Base-by-base conservation (phyloP, 2,113 vertebrate genomes). In the Tenebrosternarchus preto region DNA sequence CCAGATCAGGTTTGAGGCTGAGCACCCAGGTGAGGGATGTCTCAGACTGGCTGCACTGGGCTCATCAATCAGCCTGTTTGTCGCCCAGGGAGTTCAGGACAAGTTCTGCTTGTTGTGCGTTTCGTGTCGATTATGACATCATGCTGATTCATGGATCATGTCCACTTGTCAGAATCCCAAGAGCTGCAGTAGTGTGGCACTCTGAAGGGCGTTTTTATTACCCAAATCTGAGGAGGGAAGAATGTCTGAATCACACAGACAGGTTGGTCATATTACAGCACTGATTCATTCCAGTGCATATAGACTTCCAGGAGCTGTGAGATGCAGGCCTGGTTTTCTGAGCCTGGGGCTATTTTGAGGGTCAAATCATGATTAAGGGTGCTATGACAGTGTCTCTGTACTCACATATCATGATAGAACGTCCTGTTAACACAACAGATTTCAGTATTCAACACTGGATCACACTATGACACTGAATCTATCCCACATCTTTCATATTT, bases 21-120 rank as follows among this genome's bases (percentile, higher is more conserved):
- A 88, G 84, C 78, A 88, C 79, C 86, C 85, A 87, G 84, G 88
- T 90, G 89, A 92, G 88, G 88, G 87, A 91, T 83, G 89, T 86
- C 87, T 80, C 67, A 88, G 76, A 86, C 89, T 83, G 89, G 77
- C 86, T 86, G 87, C 82, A 57, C 80, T 87, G 80, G 66, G 31
- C 27, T 33, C 68, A 80, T 91, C 87, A 91, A 85, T 80, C 77
- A 82, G 84, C 63, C 77, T 53, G 36, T 31, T 55, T 59, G 59
- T 46, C 53, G 72, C 70, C 60, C 74, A 60, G 24, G 63, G 77
- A 59, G 80, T 77, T 17, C 27, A 66, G 60, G 8, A 22, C 33
- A 85, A 82, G 76, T 82, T 85, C 94, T 92, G 92, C 92, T 92
- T 95, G 31, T 81, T 55, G 36, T 80, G 68, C 33, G 56, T 78